Evolutionary conservation across 2,888 invertebrate genomes (phyloP).

Genomic region (Noctua janthe): DNA sequence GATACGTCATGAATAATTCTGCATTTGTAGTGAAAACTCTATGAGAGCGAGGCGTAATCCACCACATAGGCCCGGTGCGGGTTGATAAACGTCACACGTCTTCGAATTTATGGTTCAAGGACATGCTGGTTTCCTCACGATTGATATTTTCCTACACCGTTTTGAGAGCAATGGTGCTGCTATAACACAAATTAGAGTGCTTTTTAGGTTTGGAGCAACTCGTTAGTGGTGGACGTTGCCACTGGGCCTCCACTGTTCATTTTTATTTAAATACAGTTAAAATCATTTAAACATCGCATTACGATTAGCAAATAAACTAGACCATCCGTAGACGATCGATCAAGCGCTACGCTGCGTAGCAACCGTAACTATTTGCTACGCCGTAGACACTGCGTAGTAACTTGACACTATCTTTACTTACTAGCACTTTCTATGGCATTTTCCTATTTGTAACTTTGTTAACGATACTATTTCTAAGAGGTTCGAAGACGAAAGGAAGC

Average conservation of each 20-base stretch:
- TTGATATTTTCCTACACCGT: background rate
- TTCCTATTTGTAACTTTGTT: background rate
- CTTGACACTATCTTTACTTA: background rate
- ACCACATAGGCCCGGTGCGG: background rate
- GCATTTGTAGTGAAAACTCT: background rate
- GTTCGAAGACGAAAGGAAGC: background rate
- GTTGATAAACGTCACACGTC: background rate
- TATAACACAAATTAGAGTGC: background rate
- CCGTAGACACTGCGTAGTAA: slow-evolving; percentile 38
- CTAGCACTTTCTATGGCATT: background rate
- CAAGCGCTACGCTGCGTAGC: slow-evolving; percentile 45
- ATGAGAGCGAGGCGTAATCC: background rate
- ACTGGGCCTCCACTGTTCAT: background rate
- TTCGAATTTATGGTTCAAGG: background rate
- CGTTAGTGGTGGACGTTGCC: background rate
- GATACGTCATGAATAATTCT: slow-evolving; percentile 25
- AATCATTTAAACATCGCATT: background rate
- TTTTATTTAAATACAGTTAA: background rate
- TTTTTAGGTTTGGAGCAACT: background rate
- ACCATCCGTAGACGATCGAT: slow-evolving; percentile 19
- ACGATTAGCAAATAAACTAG: background rate
- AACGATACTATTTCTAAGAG: background rate
- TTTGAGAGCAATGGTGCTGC: background rate
- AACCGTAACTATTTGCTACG: slow-evolving; percentile 40
- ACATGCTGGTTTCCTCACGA: too few species aligned